These are phyloP conservation scores for Notocelia uddmanniana DNA, from an alignment of 2,888 invertebrate species.

Conservation along the genomic window DNA sequence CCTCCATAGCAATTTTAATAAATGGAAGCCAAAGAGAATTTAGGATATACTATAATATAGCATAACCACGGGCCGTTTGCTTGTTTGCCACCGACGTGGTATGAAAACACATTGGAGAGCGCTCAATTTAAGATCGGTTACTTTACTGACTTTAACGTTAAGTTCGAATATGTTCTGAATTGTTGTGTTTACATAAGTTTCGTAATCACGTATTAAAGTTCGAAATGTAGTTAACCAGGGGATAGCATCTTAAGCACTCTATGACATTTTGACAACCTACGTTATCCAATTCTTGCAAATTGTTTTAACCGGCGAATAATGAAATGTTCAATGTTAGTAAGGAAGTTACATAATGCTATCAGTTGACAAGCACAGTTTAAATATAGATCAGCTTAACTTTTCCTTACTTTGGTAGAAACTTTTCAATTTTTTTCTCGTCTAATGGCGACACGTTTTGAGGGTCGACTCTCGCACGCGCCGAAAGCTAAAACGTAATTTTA, in stretches of 20 bases:
- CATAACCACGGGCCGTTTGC: too few species aligned
- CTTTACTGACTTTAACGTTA: not conserved
- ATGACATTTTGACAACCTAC: slow-evolving; percentile 20
- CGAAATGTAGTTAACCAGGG: not conserved
- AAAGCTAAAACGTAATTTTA: too few species aligned
- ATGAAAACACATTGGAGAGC: too few species aligned
- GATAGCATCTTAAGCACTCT: not conserved
- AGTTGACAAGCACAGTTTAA: not conserved
- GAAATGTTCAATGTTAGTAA: not conserved
- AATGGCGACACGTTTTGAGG: too few species aligned
- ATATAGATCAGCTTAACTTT: not conserved
- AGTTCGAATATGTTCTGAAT: not conserved
- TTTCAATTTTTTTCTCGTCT: too few species aligned
- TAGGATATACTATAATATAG: too few species aligned
- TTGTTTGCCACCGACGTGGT: too few species aligned
- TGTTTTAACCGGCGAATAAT: slow-evolving; percentile 10
- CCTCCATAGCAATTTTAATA: too few species aligned
- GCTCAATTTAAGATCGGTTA: too few species aligned
- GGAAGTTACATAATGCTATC: not conserved
- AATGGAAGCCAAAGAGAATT: too few species aligned
- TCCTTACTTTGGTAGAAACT: not conserved
- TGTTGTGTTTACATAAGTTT: not conserved
- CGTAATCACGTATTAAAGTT: not conserved
- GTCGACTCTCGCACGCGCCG: too few species aligned
- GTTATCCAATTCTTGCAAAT: slow-evolving; percentile 27